A percentile compares a stretch with the other conserved stretches of the same genome.
These are phyloP conservation scores for Clunio marinus DNA, from an alignment of 2,888 invertebrate species.

Conservation along the genomic window DNA sequence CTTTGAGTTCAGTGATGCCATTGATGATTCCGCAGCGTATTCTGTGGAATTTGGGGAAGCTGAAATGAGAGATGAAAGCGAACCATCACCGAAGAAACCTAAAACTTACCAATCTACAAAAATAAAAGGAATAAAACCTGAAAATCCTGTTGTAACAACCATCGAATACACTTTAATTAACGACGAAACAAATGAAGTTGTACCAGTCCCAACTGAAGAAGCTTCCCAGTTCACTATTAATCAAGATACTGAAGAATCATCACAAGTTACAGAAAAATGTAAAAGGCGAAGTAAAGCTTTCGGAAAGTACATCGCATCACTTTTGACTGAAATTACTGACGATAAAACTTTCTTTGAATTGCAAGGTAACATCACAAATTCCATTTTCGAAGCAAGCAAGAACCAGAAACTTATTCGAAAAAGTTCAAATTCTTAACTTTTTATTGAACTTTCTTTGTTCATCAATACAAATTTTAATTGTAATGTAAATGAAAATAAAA, in stretches of 20 bases:
- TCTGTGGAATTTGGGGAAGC: neutral
- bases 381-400: neutral
- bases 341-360: conserved; percentile 11
- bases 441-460: neutral
- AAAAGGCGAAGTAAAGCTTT: conserved; percentile 17
- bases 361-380: conserved; percentile 4
- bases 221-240: neutral
- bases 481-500: neutral
- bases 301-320: neutral
- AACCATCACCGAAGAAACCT: neutral
- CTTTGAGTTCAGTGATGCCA: neutral
- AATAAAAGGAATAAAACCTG: neutral
- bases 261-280: neutral
- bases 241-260: neutral
- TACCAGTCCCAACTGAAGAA: no score
- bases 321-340: neutral
- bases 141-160: neutral
- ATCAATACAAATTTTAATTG: neutral
- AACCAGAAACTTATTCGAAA: neutral
- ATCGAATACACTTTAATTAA: conserved; percentile 27
- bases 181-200: neutral
- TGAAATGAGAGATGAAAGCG: neutral
- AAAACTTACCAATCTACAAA: neutral
- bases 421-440: neutral
- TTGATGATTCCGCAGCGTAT: neutral